phyloP scores from a whole-genome alignment of 2,797 vertebrate genomes.

The Perodicticus potto region DNA sequence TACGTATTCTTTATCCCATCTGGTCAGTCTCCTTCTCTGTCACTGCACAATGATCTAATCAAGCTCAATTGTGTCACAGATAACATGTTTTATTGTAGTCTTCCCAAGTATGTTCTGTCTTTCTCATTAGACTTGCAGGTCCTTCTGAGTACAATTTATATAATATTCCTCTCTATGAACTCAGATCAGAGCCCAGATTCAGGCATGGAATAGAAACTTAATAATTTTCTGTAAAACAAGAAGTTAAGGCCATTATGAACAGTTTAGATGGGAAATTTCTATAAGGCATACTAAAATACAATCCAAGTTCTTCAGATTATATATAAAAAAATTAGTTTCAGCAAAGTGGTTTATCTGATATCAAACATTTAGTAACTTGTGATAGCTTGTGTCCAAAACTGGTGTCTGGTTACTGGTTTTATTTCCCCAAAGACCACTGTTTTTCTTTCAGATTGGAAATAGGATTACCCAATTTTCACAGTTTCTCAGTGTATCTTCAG shows the following conservation, averaged over 20 bases:
- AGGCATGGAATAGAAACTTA: background rate
- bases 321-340: background rate
- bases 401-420: background rate
- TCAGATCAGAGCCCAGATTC: background rate
- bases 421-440: background rate
- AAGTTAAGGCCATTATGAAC: background rate
- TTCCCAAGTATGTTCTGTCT: background rate
- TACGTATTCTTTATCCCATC: background rate
- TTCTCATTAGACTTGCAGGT: background rate
- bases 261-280: background rate
- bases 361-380: background rate
- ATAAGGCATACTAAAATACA: background rate
- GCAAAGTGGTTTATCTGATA: background rate
- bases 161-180: background rate
- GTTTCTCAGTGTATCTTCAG: background rate
- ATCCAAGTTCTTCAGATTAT: background rate
- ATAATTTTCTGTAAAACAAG: background rate
- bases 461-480: background rate
- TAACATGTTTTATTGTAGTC: background rate
- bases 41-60: background rate
- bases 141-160: background rate
- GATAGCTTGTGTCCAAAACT: background rate
- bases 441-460: background rate
- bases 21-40: background rate
- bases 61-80: background rate